Evolutionary conservation across 2,888 invertebrate species (phyloP).

Genomic region (Neria commutata): DNA sequence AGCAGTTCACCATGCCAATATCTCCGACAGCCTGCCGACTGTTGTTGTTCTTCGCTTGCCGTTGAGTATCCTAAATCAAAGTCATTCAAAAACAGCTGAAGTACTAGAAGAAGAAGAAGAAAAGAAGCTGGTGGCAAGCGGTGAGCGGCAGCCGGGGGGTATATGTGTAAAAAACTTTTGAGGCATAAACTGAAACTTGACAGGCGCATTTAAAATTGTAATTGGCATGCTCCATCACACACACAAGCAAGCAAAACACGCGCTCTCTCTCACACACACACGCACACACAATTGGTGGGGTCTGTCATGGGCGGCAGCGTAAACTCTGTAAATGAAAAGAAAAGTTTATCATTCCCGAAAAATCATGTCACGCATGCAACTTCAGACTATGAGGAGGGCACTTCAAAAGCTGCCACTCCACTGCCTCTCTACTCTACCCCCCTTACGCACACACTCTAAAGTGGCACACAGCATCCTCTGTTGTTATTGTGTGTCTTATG

Average conservation of each 20-base stretch:
- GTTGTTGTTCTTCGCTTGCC: too few relatives aligned
- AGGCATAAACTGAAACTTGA: conserved; percentile 43
- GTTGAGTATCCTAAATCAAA: neutral
- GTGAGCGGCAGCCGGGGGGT: conserved; percentile 3
- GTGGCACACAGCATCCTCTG: too few relatives aligned
- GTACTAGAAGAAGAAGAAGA: too few relatives aligned
- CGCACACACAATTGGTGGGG: neutral
- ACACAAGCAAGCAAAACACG: conserved; percentile 13
- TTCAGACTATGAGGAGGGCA: neutral
- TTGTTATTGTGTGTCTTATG: too few relatives aligned
- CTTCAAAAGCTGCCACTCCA: neutral
- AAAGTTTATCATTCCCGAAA: conserved; percentile 43
- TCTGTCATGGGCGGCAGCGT: neutral
- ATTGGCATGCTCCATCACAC: conserved; percentile 47
- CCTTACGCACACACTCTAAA: too few relatives aligned
- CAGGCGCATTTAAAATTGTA: conserved; percentile 52
- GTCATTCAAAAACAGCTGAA: neutral
- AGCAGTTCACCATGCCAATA: too few relatives aligned
- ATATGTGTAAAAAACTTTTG: neutral
- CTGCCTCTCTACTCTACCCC: too few relatives aligned
- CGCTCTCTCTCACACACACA: conserved; percentile 5
- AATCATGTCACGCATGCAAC: conserved; percentile 53
- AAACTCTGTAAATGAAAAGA: conserved; percentile 16
- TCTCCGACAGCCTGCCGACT: too few relatives aligned
- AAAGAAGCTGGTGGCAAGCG: neutral